Conservation (phyloP, 2,113 vertebrate genomes). For the Meriones unguiculatus region DNA sequence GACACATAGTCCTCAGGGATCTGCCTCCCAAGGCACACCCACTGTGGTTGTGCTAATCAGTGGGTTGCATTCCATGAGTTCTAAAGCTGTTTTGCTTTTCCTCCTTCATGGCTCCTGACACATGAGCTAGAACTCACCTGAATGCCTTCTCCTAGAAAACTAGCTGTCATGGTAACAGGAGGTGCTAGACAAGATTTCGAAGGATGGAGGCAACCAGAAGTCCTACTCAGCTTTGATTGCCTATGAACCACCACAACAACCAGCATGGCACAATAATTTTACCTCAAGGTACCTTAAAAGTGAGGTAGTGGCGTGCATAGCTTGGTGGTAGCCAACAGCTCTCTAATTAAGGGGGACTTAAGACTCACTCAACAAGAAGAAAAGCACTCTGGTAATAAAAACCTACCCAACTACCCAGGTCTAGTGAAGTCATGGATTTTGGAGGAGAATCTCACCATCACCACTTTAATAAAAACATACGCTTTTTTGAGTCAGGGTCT, state of each 20-base stretch:
- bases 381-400: background rate
- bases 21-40: too few species aligned
- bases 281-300: background rate
- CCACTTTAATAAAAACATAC: background rate
- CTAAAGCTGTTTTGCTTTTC: too few species aligned
- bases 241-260: background rate
- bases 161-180: background rate
- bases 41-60: too few species aligned
- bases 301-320: background rate
- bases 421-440: background rate
- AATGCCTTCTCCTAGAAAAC: background rate
- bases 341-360: background rate
- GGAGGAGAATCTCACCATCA: background rate
- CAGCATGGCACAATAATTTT: background rate
- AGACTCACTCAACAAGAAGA: background rate
- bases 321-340: background rate
- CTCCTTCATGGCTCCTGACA: too few species aligned
- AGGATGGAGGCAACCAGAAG: background rate
- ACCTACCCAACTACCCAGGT: background rate
- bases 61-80: too few species aligned
- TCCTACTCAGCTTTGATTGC: background rate
- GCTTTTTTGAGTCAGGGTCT: background rate
- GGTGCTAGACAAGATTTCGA: background rate
- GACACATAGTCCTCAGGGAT: too few species aligned
- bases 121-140: background rate